A percentile compares a stretch with the other conserved stretches of the same genome.
These are phyloP conservation scores for Tenthredo amoena DNA, from an alignment of 2,888 invertebrate genomes.

Conservation along the genomic window DNA sequence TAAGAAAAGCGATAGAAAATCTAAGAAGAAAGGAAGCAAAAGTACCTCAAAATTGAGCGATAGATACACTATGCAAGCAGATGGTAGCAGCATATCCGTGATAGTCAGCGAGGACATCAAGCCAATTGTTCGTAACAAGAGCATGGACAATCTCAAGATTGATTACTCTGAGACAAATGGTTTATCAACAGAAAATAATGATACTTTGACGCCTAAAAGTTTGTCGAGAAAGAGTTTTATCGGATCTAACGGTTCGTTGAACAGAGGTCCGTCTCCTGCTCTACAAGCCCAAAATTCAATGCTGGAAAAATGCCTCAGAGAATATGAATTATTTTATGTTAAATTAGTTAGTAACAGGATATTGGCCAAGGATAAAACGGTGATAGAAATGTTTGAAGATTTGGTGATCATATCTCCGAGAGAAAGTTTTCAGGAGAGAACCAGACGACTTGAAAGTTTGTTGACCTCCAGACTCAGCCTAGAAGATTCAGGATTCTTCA, in stretches of 20 bases:
- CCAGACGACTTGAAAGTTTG: slow-evolving; percentile 68
- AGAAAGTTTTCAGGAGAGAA: slow-evolving; percentile 71
- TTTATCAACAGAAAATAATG: slow-evolving; percentile 51
- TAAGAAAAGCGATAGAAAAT: slow-evolving; percentile 80
- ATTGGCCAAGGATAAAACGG: slow-evolving; percentile 66
- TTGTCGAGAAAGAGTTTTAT: slow-evolving; percentile 55
- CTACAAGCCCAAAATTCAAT: slow-evolving; percentile 77
- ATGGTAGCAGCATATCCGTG: slow-evolving; percentile 69
- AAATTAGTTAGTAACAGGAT: slow-evolving; percentile 72
- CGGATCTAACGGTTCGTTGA: slow-evolving; percentile 61
- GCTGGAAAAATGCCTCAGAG: slow-evolving; percentile 81
- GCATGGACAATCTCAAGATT: slow-evolving; percentile 72
- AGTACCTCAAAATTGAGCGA: slow-evolving; percentile 73
- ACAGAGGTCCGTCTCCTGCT: slow-evolving; percentile 71
- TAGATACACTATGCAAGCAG: slow-evolving; percentile 64
- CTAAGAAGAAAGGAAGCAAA: slow-evolving; percentile 79
- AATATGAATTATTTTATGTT: slow-evolving; percentile 81
- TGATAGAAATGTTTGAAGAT: slow-evolving; percentile 70
- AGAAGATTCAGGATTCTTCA: slow-evolving; percentile 69
- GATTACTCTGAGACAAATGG: slow-evolving; percentile 61
- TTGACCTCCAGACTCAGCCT: slow-evolving; percentile 70
- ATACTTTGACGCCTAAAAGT: slow-evolving; percentile 55
- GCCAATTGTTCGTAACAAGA: slow-evolving; percentile 68
- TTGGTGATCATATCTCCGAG: slow-evolving; percentile 68
- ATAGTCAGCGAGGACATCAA: slow-evolving; percentile 69